These are phyloP conservation scores for Tichodroma muraria DNA, from an alignment of 2,113 vertebrate species.

Conservation along the genomic window DNA sequence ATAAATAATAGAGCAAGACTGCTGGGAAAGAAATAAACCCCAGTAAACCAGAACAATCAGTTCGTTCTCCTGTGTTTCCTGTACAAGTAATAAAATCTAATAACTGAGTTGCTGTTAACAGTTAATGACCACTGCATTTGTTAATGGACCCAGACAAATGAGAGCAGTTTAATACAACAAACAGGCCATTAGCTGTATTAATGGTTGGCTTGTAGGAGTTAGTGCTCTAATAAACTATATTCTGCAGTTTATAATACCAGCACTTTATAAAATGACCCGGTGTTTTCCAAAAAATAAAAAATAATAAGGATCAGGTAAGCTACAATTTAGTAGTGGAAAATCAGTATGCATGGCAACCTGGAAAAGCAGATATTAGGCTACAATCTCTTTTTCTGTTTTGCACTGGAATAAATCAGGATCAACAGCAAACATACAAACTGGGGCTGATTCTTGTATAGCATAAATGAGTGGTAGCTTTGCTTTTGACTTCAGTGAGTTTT, in stretches of 20 bases:
- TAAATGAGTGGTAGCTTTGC: not conserved
- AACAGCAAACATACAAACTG: not conserved
- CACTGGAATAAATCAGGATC: not conserved
- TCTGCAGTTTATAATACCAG: conserved; percentile 38
- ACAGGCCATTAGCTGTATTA: conserved; percentile 52
- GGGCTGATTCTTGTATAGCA: not conserved
- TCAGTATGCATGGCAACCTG: not conserved
- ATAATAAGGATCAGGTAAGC: conserved; percentile 5
- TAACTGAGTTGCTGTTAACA: conserved; percentile 50
- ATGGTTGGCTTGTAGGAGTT: conserved; percentile 46
- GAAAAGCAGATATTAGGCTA: not conserved
- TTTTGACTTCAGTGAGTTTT: not conserved
- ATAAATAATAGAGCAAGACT: conserved; percentile 25
- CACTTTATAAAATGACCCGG: conserved; percentile 43
- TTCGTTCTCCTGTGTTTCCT: conserved; percentile 48
- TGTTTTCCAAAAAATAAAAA: conserved; percentile 43
- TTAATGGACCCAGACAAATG: conserved; percentile 62
- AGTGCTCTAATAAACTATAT: conserved; percentile 56
- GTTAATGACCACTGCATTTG: conserved; percentile 58
- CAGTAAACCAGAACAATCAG: conserved; percentile 28
- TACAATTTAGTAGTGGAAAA: not conserved
- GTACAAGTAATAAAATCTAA: conserved; percentile 48
- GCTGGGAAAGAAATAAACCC: conserved; percentile 30
- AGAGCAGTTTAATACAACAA: conserved; percentile 54
- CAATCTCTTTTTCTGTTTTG: not conserved